A percentile compares a stretch with the other conserved stretches of the same genome.
Evolutionary conservation across 2,888 invertebrate species (phyloP).

Genomic region (Philopedon plagiatum): DNA sequence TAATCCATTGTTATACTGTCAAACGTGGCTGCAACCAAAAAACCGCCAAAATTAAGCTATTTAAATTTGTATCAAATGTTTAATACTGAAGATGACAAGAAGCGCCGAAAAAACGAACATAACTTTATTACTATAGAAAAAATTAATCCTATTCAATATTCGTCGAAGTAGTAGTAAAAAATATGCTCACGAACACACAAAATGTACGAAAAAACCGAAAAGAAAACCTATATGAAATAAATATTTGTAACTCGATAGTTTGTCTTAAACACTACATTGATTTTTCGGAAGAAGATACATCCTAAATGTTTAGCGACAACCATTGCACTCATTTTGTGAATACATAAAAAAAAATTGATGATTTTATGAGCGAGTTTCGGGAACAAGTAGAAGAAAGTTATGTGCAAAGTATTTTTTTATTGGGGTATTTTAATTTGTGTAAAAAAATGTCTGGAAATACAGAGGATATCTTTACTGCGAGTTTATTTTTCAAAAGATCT

Average conservation of each 20-base stretch:
- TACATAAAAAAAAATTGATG: constrained; percentile 24
- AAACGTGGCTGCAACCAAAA: no score
- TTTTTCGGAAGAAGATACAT: constrained; percentile 36
- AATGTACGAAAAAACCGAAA: constrained; percentile 28
- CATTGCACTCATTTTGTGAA: constrained; percentile 37
- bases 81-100: constrained; percentile 12
- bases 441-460: no score
- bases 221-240: constrained; percentile 30
- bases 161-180: constrained; percentile 33
- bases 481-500: background rate
- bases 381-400: background rate
- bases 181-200: constrained; percentile 30
- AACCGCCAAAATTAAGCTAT: no score
- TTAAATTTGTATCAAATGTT: background rate
- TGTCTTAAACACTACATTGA: constrained; percentile 32
- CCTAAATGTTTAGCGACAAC: constrained; percentile 30
- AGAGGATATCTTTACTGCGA: no score
- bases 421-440: no score
- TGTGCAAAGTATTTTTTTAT: background rate
- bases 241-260: constrained; percentile 33
- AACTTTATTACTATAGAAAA: constrained; percentile 22
- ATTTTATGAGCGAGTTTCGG: background rate
- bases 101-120: background rate
- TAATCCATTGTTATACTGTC: no score
- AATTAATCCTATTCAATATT: constrained; percentile 21